phyloP scores from a whole-genome alignment of 2,113 vertebrate species.

The Gallinago undulata region DNA sequence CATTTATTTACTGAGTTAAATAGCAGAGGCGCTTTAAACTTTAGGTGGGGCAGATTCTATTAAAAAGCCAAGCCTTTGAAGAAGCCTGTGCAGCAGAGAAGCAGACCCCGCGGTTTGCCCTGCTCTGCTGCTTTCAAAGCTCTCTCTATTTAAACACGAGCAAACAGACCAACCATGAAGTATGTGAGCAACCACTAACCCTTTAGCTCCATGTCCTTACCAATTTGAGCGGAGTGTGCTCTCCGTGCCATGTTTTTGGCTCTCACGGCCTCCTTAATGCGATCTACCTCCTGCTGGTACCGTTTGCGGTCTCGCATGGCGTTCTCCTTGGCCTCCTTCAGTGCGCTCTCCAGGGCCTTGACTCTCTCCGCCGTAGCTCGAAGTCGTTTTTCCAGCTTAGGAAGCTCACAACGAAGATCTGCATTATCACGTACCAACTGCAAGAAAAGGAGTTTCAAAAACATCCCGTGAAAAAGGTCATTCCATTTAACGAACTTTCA shows the following conservation, averaged over 20 bases:
- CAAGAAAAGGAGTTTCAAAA: neutral
- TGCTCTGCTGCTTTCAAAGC: neutral
- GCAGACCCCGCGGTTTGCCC: neutral
- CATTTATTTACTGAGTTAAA: slow-evolving; percentile 22
- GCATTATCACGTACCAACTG: slow-evolving; percentile 93
- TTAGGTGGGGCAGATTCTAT: neutral
- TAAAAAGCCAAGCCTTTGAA: neutral
- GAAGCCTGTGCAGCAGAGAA: neutral
- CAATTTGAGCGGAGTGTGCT: slow-evolving; percentile 89
- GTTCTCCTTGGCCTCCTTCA: slow-evolving; percentile 93
- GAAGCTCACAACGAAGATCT: slow-evolving; percentile 94
- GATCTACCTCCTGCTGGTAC: slow-evolving; percentile 96
- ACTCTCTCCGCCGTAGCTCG: slow-evolving; percentile 88
- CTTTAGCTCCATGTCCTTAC: slow-evolving; percentile 67
- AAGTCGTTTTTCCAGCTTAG: slow-evolving; percentile 93
- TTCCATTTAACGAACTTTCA: neutral
- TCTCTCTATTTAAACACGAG: neutral
- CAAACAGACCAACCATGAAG: neutral
- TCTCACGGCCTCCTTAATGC: slow-evolving; percentile 93
- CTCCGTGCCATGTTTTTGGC: slow-evolving; percentile 91
- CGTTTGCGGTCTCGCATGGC: slow-evolving; percentile 90
- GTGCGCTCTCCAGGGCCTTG: slow-evolving; percentile 88
- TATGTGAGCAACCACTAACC: neutral
- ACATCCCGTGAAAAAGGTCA: neutral
- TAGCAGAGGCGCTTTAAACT: slow-evolving; percentile 7